phyloP scores from a whole-genome alignment of 2,113 vertebrate genomes.

The Baryphthengus martii region DNA sequence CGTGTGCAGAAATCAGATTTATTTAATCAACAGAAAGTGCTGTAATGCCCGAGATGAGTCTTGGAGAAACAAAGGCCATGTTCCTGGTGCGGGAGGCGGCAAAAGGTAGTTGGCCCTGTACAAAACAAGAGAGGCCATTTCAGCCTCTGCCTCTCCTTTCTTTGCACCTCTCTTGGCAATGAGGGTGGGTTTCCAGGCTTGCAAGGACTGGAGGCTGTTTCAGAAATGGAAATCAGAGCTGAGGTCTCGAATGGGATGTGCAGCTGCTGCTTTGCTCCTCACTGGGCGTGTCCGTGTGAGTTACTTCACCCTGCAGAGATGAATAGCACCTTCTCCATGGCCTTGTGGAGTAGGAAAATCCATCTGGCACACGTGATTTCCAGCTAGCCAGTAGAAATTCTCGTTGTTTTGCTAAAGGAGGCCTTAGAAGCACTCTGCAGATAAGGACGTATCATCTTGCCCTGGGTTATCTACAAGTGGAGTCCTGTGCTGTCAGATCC shows the following conservation, averaged over 20 bases:
- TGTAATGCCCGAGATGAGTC: not conserved
- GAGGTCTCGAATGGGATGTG: not conserved
- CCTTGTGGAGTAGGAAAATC: not conserved
- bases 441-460: rapidly evolving
- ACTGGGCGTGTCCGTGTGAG: not conserved
- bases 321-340: not conserved
- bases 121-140: rapidly evolving
- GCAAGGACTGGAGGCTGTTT: rapidly evolving
- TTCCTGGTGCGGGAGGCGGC: not conserved
- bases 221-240: not conserved
- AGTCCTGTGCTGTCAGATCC: not conserved
- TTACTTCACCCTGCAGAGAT: not conserved
- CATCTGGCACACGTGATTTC: rapidly evolving
- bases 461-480: not conserved
- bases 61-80: not conserved
- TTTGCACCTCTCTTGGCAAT: rapidly evolving
- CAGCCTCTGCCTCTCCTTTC: not conserved
- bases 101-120: not conserved
- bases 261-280: not conserved
- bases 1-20: not conserved
- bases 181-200: not conserved
- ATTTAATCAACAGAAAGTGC: not conserved
- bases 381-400: not conserved
- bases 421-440: not conserved
- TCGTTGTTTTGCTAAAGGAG: not conserved